Base-by-base conservation (phyloP, 2,113 vertebrate genomes). In the Cepphus grylle region DNA sequence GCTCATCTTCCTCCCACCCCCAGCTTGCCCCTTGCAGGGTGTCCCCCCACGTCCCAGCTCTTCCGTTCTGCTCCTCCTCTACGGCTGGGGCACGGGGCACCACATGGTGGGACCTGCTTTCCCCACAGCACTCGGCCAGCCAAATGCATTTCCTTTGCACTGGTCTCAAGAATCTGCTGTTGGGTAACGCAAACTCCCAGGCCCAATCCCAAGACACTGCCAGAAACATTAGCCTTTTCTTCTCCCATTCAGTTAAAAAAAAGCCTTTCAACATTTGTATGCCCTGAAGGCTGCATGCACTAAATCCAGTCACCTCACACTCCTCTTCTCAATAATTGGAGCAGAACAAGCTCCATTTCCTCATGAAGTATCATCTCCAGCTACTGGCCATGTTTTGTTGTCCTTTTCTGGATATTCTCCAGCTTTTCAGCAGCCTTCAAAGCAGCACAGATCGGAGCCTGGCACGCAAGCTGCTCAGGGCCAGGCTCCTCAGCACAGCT, bases 1-100 rank as follows among this genome's bases (percentile, higher is more conserved):
- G 36, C 27, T 10, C 0, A 0, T 65, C 58, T 79, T 66, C 26
- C 15, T 63, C 36, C 4, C 32, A 30, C 1, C 16, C 12, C 3
- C 15, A 36, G 12, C 34, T 55, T 42, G 12, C 17, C 32, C 53
- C 8, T 84, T n/a, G 14, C 23, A 50, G 49, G 16, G 16, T 45
- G 9, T 59, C 50, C 59, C 38, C 15, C 34, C 43, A 45, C 4
- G 15, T 52, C 32, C 65, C 6, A 27, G 6, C 25, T n/a, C 17
- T n/a, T 15, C 11, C 9, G 18, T 52, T 86, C 49, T 36, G 27
- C 23, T 77, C 21, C 32, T 81, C 13, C 38, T 69, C 49, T 25
- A 27, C 0, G 2, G 21, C 26, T 53, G n/a, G 18, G 45, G 5
- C 61, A 50, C 4, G 19, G 53, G 3, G 13, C 32, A 71, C 18